phyloP scores from a whole-genome alignment of 1,140 invertebrate genomes.

The Drosophila lowei region DNA sequence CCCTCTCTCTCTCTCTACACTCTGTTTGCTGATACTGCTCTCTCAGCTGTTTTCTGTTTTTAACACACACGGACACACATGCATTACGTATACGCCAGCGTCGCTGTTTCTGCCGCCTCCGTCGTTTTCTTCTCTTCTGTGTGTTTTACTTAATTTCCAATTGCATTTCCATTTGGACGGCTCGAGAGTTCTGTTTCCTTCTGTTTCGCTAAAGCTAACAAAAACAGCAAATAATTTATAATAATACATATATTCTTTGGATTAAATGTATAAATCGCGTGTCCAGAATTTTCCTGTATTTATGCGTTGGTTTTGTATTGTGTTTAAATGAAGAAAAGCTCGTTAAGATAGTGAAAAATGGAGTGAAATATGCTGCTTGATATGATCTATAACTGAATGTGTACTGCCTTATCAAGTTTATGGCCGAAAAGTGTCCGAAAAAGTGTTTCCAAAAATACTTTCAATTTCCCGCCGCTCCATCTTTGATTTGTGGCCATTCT shows the following conservation, averaged over 20 bases:
- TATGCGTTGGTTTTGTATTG: neutral
- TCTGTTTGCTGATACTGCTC: slow-evolving; percentile 20
- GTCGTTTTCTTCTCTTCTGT: slow-evolving; percentile 63
- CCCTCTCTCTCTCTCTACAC: slow-evolving; percentile 4
- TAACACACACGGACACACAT: slow-evolving; percentile 33
- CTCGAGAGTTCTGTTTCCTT: slow-evolving; percentile 18
- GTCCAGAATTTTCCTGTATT: too few relatives aligned
- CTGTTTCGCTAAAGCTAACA: too few relatives aligned
- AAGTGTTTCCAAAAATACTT: too few relatives aligned
- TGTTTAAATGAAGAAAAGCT: neutral
- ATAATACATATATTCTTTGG: neutral
- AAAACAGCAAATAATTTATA: neutral
- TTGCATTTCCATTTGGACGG: slow-evolving; percentile 73
- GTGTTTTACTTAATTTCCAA: slow-evolving; percentile 73
- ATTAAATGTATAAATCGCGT: neutral
- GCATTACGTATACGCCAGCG: slow-evolving; percentile 72
- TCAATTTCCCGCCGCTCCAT: too few relatives aligned
- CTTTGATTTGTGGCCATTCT: too few relatives aligned
- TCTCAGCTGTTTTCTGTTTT: slow-evolving; percentile 50
- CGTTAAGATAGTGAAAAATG: neutral
- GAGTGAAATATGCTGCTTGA: too few relatives aligned
- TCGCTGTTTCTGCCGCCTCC: slow-evolving; percentile 45
- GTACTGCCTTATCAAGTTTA: too few relatives aligned
- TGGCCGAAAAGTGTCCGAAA: neutral
- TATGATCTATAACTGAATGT: neutral